phyloP scores from a whole-genome alignment of 2,888 invertebrate species.

The Caenorhabditis imperialis region DNA sequence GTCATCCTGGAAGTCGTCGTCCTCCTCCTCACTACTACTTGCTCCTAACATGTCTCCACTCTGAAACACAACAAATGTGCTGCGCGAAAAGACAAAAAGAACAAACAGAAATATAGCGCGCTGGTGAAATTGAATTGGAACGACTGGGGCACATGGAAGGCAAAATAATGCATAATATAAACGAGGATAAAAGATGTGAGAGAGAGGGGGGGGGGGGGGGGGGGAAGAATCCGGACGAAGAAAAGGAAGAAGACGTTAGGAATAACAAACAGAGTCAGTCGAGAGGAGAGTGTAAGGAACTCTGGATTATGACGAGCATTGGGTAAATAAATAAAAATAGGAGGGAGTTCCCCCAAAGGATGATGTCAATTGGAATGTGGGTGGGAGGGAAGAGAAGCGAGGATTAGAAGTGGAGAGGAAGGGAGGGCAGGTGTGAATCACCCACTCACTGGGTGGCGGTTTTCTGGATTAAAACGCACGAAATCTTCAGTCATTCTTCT shows the following conservation, averaged over 20 bases:
- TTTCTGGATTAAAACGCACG: too few species aligned
- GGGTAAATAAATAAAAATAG: conserved; percentile 5
- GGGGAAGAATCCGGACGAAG: conserved; percentile 2
- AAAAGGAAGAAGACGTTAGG: conserved; percentile 18
- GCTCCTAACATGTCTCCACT: conserved; percentile 77
- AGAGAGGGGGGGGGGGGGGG: conserved; percentile 8
- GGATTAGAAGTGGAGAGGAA: conserved; percentile 5
- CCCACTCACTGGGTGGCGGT: too few species aligned
- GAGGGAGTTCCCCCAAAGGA: conserved; percentile 1
- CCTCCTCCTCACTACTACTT: conserved; percentile 78
- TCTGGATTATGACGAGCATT: conserved; percentile 3
- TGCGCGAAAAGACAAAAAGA: conserved; percentile 1
- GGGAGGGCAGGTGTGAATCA: conserved; percentile 2
- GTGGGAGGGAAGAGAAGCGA: conserved; percentile 6
- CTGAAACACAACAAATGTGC: conserved; percentile 17
- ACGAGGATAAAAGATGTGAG: conserved; percentile 34
- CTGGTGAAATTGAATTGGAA: conserved; percentile 33
- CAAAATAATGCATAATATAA: conserved; percentile 44
- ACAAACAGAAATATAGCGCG: conserved; percentile 9
- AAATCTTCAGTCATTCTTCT: too few species aligned
- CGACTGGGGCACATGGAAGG: conserved; percentile 15
- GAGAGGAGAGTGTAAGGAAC: conserved; percentile 4
- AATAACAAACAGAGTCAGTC: conserved; percentile 45
- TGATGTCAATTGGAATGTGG: conserved; percentile 6
- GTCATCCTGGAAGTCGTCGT: conserved; percentile 74